These are phyloP conservation scores for Sesamia nonagrioides DNA, from an alignment of 1,140 invertebrate genomes.

Conservation along the genomic window DNA sequence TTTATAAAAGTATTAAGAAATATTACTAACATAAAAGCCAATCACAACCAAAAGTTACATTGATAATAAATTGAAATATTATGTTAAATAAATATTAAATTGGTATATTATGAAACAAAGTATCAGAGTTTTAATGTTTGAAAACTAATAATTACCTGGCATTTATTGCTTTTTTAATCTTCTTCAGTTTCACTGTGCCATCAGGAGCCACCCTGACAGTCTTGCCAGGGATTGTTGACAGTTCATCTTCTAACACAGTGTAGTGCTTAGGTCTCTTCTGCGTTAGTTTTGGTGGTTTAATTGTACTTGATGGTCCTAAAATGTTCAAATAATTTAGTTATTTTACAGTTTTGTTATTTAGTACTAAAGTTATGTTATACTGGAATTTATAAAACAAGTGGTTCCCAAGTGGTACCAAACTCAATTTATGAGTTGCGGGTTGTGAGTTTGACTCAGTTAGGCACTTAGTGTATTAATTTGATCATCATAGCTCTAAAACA, in stretches of 20 bases:
- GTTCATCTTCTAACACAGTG: constrained; percentile 87
- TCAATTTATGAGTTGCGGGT: no score
- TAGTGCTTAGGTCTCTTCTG: constrained; percentile 87
- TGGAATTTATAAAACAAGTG: no score
- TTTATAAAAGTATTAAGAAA: neutral
- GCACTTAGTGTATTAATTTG: no score
- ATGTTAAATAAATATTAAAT: no score
- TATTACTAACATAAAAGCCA: no score
- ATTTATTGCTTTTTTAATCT: constrained; percentile 53
- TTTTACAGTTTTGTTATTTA: neutral
- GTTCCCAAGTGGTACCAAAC: no score
- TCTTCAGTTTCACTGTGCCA: constrained; percentile 84
- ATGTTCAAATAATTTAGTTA: neutral
- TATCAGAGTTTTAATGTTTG: no score
- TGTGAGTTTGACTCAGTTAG: no score
- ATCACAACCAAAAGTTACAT: no score
- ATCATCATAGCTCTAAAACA: no score
- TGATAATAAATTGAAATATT: no score
- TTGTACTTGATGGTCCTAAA: constrained; percentile 70
- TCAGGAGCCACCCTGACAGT: constrained; percentile 87
- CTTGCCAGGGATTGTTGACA: constrained; percentile 86
- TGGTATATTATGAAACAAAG: neutral
- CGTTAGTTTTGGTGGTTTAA: constrained; percentile 68
- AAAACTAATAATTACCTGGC: constrained; percentile 50
- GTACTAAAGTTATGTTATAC: neutral